Evolutionary conservation across 2,113 vertebrate genomes (phyloP).

Genomic region (Cervus canadensis): DNA sequence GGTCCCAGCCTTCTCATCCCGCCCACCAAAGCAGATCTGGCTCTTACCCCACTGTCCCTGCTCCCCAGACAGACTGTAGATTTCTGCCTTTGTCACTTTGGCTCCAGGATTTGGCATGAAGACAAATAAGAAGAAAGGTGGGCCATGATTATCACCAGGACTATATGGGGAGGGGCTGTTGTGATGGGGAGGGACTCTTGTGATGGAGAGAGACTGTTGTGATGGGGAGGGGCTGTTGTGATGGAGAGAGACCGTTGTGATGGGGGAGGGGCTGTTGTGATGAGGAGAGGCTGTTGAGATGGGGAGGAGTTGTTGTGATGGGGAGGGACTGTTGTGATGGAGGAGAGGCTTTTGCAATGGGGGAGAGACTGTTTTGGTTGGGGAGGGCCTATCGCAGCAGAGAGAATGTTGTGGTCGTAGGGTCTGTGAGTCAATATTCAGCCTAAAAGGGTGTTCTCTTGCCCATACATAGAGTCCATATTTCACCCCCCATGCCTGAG

Average conservation of each 20-base stretch:
- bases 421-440: background rate
- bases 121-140: background rate
- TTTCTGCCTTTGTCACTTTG: rapidly evolving
- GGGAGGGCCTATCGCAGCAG: background rate
- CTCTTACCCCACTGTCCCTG: background rate
- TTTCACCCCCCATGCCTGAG: background rate
- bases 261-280: no score
- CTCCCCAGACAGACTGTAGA: background rate
- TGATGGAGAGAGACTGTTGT: rapidly evolving
- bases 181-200: background rate
- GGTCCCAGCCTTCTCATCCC: background rate
- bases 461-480: background rate
- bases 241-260: rapidly evolving
- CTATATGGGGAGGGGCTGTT: background rate
- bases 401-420: background rate
- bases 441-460: background rate
- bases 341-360: rapidly evolving
- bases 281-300: rapidly evolving
- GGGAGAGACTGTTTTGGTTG: background rate
- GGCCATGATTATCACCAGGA: background rate
- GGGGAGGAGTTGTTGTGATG: rapidly evolving
- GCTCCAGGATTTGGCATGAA: background rate
- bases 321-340: no score
- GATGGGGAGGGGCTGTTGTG: rapidly evolving
- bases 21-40: background rate